Percentiles rank a stretch among this genome's conserved stretches.
Conservation (phyloP, 2,113 vertebrate species). For the Pandion haliaetus region DNA sequence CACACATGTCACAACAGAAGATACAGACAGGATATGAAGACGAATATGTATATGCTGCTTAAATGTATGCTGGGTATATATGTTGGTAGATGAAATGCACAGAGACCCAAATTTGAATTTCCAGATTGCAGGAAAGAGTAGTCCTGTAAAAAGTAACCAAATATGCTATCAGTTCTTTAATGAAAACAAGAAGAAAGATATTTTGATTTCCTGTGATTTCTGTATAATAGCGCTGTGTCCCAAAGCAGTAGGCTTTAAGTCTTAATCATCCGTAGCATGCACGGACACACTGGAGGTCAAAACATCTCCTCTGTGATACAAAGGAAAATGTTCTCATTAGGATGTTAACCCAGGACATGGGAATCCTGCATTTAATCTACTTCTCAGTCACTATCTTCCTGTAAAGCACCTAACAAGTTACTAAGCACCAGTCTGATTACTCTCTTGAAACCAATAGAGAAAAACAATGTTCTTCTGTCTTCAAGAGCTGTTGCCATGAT, state of each 20-base stretch:
- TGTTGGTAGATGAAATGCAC: background rate
- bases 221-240: background rate
- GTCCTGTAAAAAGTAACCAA: background rate
- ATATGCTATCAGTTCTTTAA: background rate
- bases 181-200: background rate
- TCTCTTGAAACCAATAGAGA: background rate
- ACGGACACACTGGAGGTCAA: background rate
- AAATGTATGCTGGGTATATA: background rate
- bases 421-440: background rate
- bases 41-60: background rate
- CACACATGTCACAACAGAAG: background rate
- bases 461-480: background rate
- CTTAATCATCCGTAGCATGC: background rate
- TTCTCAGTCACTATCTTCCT: background rate
- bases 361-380: background rate
- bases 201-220: background rate
- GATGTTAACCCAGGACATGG: background rate
- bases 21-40: background rate
- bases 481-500: background rate
- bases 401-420: background rate
- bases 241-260: background rate
- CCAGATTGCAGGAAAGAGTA: background rate
- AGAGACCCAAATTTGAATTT: background rate
- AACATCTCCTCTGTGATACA: background rate
- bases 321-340: background rate